Evolutionary conservation across 2,888 invertebrate genomes (phyloP).

Genomic region (Beris chalybata): DNA sequence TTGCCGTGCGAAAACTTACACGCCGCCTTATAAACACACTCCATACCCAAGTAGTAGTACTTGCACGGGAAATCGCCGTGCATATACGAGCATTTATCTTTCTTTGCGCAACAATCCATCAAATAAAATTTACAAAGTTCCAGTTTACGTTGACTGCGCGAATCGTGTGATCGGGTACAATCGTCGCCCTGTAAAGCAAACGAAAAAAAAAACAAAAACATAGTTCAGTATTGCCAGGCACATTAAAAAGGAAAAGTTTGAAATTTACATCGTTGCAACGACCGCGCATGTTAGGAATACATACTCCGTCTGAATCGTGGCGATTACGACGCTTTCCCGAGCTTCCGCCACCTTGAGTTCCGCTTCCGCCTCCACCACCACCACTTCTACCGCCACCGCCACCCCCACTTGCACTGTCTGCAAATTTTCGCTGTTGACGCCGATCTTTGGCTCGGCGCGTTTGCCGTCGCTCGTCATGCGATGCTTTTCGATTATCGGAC

Average conservation of each 20-base stretch:
- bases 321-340: conserved; percentile 60
- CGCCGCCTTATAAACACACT: conserved; percentile 78
- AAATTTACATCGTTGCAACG: conserved; percentile 71
- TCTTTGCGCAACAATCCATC: conserved; percentile 91
- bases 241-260: neutral
- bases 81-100: conserved; percentile 94
- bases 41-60: conserved; percentile 91
- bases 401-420: conserved; percentile 48
- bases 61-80: conserved; percentile 97
- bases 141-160: conserved; percentile 79
- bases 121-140: conserved; percentile 96
- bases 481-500: conserved; percentile 52
- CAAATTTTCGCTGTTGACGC: conserved; percentile 42
- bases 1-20: conserved; percentile 94
- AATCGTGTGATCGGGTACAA: conserved; percentile 85
- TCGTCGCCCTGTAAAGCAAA: conserved; percentile 66
- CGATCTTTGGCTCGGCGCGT: conserved; percentile 54
- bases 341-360: conserved; percentile 59
- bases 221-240: neutral
- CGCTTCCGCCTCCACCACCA: conserved; percentile 60
- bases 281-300: conserved; percentile 85
- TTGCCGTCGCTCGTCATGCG: conserved; percentile 55
- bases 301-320: conserved; percentile 73
- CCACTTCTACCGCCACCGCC: conserved; percentile 53
- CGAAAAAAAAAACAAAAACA: no score